Percentiles rank a stretch among this genome's conserved stretches.
These are phyloP conservation scores for Ornithorhynchus anatinus DNA, from an alignment of 2,113 vertebrate genomes.

Conservation along the genomic window DNA sequence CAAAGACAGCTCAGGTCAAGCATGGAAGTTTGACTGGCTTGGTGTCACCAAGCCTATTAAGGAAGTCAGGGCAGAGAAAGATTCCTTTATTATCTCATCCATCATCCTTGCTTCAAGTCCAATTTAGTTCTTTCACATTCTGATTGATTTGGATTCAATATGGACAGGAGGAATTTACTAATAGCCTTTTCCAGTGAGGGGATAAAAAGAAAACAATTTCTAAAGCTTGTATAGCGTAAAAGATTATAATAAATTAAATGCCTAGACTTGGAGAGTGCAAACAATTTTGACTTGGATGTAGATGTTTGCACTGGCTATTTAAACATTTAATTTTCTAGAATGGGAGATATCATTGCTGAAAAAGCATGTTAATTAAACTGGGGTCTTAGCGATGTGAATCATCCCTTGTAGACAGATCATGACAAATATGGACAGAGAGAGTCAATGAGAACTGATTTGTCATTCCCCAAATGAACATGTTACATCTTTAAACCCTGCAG, in stretches of 20 bases:
- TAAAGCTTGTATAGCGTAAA: constrained; percentile 71
- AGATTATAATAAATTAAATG: constrained; percentile 83
- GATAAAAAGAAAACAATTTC: constrained; percentile 64
- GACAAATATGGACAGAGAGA: constrained; percentile 68
- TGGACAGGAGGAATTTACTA: constrained; percentile 69
- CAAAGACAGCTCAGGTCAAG: neutral
- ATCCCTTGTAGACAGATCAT: constrained; percentile 63
- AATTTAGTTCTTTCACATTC: constrained; percentile 62
- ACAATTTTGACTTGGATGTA: constrained; percentile 78
- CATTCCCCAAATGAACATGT: constrained; percentile 67
- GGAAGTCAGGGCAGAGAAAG: constrained; percentile 27
- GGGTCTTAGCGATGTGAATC: constrained; percentile 67
- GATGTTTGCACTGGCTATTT: constrained; percentile 80
- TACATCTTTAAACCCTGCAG: constrained; percentile 66
- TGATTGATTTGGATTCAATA: constrained; percentile 66
- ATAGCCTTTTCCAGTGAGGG: constrained; percentile 59
- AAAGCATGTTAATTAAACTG: constrained; percentile 78
- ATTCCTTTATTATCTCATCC: constrained; percentile 37
- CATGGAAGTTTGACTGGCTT: constrained; percentile 19
- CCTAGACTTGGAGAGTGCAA: constrained; percentile 76
- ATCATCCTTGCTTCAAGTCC: constrained; percentile 35
- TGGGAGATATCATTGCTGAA: constrained; percentile 73
- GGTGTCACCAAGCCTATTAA: constrained; percentile 14
- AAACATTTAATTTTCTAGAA: constrained; percentile 81
- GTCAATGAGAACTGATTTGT: constrained; percentile 52